Evolutionary conservation across 2,797 vertebrate genomes (phyloP), one percentile per base, ranked within the genome.

Genomic region (Lerista edwardsae): DNA sequence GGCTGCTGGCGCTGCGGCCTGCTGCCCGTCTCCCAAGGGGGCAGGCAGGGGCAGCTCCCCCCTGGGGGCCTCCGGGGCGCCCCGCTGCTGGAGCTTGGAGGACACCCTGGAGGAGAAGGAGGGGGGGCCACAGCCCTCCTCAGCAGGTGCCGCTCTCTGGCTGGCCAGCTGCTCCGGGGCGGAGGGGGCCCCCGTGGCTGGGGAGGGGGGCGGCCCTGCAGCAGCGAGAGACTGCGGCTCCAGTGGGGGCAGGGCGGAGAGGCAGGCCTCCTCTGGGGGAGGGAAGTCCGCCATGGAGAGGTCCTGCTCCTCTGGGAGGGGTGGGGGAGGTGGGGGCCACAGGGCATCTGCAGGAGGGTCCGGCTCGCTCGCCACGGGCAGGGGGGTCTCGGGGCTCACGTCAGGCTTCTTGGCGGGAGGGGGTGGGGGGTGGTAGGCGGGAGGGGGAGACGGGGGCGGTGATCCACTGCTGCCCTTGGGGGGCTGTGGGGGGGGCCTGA

Each of bases 301-400:
- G 79, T 96, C 94, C 1, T 96, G 94, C 12, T 96, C 97, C 79
- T 98, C 97, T 0, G 97, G 93, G 2, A 96, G 9, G 0, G 94
- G 98, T 0, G 98, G 98, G 0, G 98, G 98, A 0, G 98, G 98
- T 0, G 98, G 98, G 8, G 98, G 98, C 98, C 98, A 98, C 89
- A 84, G 93, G 6, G 95, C 80, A 34, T 98, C 97, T 0, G 86
- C 4, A 2, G 85, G 75, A 2, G 82, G 39, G 21, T 85, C 89
- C 0, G n/a, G 82, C 80, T 91, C 62, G 25, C 90, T 61, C 47
- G 95, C 93, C 15, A 92, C 93, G 25, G 91, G 51, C 62, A 11
- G 83, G 67, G 7, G 82, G 85, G n/a, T n/a, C 69, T 91, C 92
- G 1, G 79, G 82, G 7, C 92, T 95, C 12, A 87, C 92, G 4